Percentiles rank a stretch among this genome's conserved stretches.
phyloP scores from a whole-genome alignment of 2,797 vertebrate genomes.

The Sandelia bainsii region DNA sequence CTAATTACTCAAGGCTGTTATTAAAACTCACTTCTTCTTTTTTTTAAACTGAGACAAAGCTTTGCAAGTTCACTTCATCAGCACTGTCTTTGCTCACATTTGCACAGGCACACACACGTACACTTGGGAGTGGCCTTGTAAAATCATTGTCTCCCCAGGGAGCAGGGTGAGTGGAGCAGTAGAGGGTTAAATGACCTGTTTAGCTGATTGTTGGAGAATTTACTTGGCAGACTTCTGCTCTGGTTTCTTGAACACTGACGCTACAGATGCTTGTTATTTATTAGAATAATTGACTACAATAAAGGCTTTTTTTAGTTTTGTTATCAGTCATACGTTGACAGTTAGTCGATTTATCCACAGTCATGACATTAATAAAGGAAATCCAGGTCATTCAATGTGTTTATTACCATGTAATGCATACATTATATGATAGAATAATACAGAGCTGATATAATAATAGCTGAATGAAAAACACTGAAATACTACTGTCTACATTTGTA shows the following conservation, averaged over 20 bases:
- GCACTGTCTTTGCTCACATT: constrained; percentile 1
- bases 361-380: not conserved
- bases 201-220: not conserved
- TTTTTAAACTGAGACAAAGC: not conserved
- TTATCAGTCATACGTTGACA: not conserved
- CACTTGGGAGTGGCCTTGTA: not conserved
- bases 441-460: not conserved
- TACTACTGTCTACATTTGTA: not conserved
- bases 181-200: not conserved
- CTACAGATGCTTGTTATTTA: not conserved
- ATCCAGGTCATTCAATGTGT: not conserved
- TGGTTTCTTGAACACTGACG: not conserved
- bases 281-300: not conserved
- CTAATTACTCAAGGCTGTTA: constrained; percentile 7
- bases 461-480: not conserved
- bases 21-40: not conserved
- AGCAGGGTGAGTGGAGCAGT: not conserved
- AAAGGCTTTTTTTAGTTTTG: not conserved
- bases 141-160: not conserved
- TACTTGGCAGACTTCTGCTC: not conserved
- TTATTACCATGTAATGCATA: not conserved
- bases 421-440: not conserved
- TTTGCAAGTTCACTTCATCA: not conserved
- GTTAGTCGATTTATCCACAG: not conserved
- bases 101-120: constrained; percentile 6